Conservation (phyloP, 2,113 vertebrate genomes). For the Emydocephalus ijimae region DNA sequence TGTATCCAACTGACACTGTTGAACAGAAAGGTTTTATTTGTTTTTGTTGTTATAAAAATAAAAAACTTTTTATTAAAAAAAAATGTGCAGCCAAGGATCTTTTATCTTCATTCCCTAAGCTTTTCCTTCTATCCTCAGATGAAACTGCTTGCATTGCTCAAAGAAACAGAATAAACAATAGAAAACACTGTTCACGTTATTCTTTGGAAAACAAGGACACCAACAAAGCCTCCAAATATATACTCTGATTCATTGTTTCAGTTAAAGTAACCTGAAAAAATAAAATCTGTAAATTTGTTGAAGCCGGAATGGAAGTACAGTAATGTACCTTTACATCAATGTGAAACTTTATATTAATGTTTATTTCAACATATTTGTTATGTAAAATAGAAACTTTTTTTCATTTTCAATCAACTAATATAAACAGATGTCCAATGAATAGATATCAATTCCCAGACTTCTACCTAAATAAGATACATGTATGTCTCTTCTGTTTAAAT, state of each 20-base stretch:
- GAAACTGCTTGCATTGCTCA: background rate
- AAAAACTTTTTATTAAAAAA: too few relatives aligned
- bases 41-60: too few relatives aligned
- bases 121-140: background rate
- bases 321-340: background rate
- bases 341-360: background rate
- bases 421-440: background rate
- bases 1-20: too few relatives aligned
- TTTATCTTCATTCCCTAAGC: conserved; percentile 2
- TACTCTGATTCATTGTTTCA: background rate
- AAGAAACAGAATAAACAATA: conserved; percentile 4
- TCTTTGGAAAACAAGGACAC: background rate
- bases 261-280: background rate
- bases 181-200: background rate
- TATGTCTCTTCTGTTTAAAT: background rate
- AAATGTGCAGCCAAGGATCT: background rate
- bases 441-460: background rate
- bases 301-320: background rate
- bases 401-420: background rate
- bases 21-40: too few relatives aligned
- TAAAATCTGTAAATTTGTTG: background rate
- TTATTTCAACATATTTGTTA: background rate
- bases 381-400: background rate
- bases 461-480: background rate
- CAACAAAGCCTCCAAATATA: conserved; percentile 1